phyloP scores from a whole-genome alignment of 35 echinoderm and acorn worm species.

The Eucidaris tribuloides region DNA sequence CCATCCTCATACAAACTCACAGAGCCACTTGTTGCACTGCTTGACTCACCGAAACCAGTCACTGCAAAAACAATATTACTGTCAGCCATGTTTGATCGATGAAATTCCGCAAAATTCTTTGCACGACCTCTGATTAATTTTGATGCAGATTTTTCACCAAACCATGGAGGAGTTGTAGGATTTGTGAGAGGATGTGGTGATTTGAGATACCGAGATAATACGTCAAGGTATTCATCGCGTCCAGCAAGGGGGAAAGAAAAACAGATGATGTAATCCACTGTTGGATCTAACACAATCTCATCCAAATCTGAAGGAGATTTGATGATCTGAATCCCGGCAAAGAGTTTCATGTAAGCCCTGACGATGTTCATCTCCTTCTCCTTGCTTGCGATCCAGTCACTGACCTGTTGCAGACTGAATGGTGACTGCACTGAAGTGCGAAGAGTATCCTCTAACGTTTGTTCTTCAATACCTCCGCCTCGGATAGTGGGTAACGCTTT shows the following conservation, averaged over 20 bases:
- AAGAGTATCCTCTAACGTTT: neutral
- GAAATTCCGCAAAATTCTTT: neutral
- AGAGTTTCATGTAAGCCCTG: neutral
- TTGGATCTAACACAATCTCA: neutral
- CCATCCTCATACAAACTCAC: neutral
- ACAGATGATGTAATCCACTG: neutral
- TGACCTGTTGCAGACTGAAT: neutral
- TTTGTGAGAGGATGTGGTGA: too few relatives aligned
- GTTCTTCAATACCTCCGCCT: conserved; percentile 2
- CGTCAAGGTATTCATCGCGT: too few relatives aligned
- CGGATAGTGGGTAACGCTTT: conserved; percentile 11
- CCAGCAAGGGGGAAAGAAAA: conserved; percentile 17
- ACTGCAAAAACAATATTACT: neutral
- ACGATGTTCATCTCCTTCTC: conserved; percentile 29
- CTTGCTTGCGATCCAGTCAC: neutral
- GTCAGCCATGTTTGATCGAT: neutral
- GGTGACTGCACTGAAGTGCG: neutral
- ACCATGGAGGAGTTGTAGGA: neutral
- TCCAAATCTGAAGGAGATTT: conserved; percentile 8
- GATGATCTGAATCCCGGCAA: neutral
- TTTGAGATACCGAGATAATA: too few relatives aligned
- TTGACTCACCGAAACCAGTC: too few relatives aligned
- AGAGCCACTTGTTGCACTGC: too few relatives aligned
- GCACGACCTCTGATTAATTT: neutral
- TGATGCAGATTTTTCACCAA: neutral